Base-by-base conservation (phyloP, 1,140 invertebrate genomes). In the Andrena cerasifolii region DNA sequence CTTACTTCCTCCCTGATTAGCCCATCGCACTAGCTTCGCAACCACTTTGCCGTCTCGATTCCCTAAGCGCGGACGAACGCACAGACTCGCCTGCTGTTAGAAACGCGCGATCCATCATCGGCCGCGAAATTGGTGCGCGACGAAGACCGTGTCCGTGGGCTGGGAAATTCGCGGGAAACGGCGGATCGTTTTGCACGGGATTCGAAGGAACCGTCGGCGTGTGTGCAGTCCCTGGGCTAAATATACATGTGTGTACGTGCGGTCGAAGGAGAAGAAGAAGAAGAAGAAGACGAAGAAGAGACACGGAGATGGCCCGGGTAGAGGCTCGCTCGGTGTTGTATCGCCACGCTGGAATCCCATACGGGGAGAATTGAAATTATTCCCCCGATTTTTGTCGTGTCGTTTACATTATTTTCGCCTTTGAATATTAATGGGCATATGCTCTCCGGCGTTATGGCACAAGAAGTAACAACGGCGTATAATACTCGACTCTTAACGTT, bases 341-440 rank as follows among this genome's bases (percentile, higher is more conserved):
- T 80, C 80, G 83, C 77, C 62, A 68, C 66, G 24, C 75, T 86
- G 86, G 89, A 90, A 89, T 90, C 89, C 89, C 89, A 88, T 91
- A 91, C 88, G 82, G 79, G 77, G 87, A 90, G 90, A 92, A 92
- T 92, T 90, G 91, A 92, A 93, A 93, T 92, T 93, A 92, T 93
- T 93, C 92, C 87, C 79, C 86, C 84, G 89, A 91, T 92, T 93
- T 93, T 93, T 91, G 86, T 91, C 90, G 89, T 90, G 91, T 92
- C 91, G 91, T 93, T 93, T 92, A 93, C 92, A 92, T 93, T 93
- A 92, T 93, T 93, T 93, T 93, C 91, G 91, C 92, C 90, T 93
- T 93, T 93, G 92, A 92, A 93, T 93, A 93, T 93, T 93, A 93
- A 93, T 93, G 91, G 91, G 90, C 91, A 93, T 93, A 93, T 93